A percentile compares a stretch with the other conserved stretches of the same genome.
phyloP scores from a whole-genome alignment of 2,797 vertebrate genomes.

The Oreochromis mossambicus region DNA sequence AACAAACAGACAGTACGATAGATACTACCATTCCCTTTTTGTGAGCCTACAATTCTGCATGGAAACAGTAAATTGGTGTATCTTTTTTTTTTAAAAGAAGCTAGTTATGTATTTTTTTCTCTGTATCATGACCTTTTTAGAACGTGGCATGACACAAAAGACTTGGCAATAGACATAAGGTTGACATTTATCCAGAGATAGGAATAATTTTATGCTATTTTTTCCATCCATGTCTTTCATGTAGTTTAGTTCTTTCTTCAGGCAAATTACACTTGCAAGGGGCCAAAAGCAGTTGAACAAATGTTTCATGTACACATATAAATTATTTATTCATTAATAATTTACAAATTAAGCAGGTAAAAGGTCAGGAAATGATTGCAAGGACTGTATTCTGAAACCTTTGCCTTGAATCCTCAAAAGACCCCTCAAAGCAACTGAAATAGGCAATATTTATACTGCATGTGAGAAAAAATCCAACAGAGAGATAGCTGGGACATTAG shows the following conservation, averaged over 20 bases:
- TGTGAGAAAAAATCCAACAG: background rate
- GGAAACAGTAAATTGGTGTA: conserved; percentile 22
- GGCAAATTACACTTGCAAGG: background rate
- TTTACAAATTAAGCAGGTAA: background rate
- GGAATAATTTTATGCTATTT: conserved; percentile 1
- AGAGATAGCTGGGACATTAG: fast-evolving
- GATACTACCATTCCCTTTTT: conserved; percentile 22
- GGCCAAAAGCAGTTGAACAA: background rate
- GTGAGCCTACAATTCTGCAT: conserved; percentile 39
- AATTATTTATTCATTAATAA: background rate
- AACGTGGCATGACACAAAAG: conserved; percentile 26
- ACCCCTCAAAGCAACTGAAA: background rate
- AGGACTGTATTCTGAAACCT: background rate
- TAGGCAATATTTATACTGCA: background rate
- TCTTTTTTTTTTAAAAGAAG: background rate
- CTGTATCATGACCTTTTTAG: conserved; percentile 19
- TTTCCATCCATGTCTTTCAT: background rate
- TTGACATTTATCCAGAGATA: conserved; percentile 53
- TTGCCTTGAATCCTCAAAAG: background rate
- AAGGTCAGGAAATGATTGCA: background rate
- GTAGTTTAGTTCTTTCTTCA: background rate
- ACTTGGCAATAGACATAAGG: background rate
- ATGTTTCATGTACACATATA: background rate
- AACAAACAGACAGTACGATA: conserved; percentile 48
- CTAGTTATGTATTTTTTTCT: background rate